These are phyloP conservation scores for Eptesicus fuscus DNA, from an alignment of 2,113 vertebrate species.

Conservation along the genomic window DNA sequence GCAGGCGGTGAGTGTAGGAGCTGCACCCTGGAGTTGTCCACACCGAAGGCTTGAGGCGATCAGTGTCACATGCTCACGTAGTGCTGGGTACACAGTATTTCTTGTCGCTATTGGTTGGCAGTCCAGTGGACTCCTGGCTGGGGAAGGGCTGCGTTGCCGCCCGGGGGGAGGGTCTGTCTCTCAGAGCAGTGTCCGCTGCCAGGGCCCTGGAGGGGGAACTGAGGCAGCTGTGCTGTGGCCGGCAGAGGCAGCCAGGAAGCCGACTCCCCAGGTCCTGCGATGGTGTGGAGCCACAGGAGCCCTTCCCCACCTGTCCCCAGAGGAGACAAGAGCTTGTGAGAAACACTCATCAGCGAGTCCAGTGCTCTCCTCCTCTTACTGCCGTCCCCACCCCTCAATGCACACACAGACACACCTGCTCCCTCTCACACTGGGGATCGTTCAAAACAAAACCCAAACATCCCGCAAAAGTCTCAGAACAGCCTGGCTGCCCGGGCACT, in stretches of 20 bases:
- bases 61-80: neutral
- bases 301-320: neutral
- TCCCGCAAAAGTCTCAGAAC: conserved; percentile 45
- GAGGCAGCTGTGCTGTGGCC: too few species aligned
- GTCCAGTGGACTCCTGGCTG: neutral
- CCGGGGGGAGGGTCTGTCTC: too few species aligned
- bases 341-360: neutral
- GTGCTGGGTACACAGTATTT: neutral
- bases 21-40: neutral
- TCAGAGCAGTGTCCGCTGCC: too few species aligned
- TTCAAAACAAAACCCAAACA: conserved; percentile 59
- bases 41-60: neutral
- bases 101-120: neutral
- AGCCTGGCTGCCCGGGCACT: conserved; percentile 31
- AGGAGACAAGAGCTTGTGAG: neutral
- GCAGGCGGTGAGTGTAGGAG: neutral
- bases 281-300: neutral
- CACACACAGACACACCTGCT: neutral
- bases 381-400: neutral
- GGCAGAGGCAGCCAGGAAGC: neutral
- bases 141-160: rapidly evolving
- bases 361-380: neutral
- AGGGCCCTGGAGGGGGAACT: too few species aligned
- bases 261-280: neutral
- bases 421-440: conserved; percentile 28